Evolutionary conservation across 2,113 vertebrate genomes (phyloP), one percentile per base, ranked within the genome.

Genomic region (Galeopterus variegatus): DNA sequence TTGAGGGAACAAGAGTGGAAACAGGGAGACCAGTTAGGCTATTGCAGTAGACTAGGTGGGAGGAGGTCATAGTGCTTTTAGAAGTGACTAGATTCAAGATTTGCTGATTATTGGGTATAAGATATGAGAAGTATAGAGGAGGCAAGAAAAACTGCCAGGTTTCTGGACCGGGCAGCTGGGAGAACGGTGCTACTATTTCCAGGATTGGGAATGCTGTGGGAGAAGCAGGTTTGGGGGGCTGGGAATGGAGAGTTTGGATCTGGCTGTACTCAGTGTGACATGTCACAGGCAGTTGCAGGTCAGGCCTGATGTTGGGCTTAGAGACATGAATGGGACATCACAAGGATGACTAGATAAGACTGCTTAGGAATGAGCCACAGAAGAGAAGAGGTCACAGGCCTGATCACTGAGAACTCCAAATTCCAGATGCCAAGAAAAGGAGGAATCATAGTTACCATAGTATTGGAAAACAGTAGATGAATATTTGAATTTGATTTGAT

Each of bases 401-500:
- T 48, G 58, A 86, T 33, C 45, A 54, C 48, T 7, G 41, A 77
- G 24, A 60, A 5, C 17, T 95, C 56, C 41, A 75, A n/a, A 87
- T 82, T 92, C 79, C 19, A 23, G n/a, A 69, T 67, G 26, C 45
- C 45, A 80, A 26, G 56, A 65, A 73, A 33, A 86, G 62, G 26
- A 96, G 45, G 8, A 41, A 82, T 76, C 15, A 50, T 3, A 64
- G 54, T 24, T 69, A 36, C 52, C 72, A 50, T 65, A 41, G 76
- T 82, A 10, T 15, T 72, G 48, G 52, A 88, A 79, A 70, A 41
- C 6, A 79, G 23, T 60, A 90, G 94, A 77, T 56, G 84, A 84
- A n/a, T 73, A 36, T 50, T 52, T 21, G 33, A 93, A 75, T 50
- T 80, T 69, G 85, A 88, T 82, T 90, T 88, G 76, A 92, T 94